Evolutionary conservation across 1,140 invertebrate genomes (phyloP).

Genomic region (Asobara japonica): DNA sequence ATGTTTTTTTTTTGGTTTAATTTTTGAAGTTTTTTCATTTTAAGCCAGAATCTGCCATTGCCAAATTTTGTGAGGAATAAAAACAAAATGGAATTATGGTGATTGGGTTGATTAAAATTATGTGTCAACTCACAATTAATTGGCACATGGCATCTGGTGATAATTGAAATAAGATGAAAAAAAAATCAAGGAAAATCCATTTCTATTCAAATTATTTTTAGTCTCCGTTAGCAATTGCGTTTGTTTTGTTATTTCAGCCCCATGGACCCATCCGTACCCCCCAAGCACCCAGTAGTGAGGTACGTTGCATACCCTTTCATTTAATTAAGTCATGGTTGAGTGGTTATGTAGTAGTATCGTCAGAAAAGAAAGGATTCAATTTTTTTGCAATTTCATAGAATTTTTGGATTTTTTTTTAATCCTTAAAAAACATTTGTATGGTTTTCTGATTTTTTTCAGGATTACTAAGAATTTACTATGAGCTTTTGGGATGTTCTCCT

Average conservation of each 20-base stretch:
- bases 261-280: slow-evolving; percentile 70
- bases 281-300: slow-evolving; percentile 71
- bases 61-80: slow-evolving; percentile 7
- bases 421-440: no score
- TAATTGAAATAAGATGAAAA: slow-evolving; percentile 22
- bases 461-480: no score
- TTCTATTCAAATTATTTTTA: slow-evolving; percentile 52
- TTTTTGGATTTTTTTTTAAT: no score
- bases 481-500: no score
- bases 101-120: not conserved
- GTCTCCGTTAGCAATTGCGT: slow-evolving; percentile 69
- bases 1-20: not conserved
- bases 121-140: not conserved
- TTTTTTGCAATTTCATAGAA: not conserved
- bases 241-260: slow-evolving; percentile 75
- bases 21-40: not conserved
- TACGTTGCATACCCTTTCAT: slow-evolving; percentile 67
- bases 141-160: slow-evolving; percentile 27
- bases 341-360: not conserved
- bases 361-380: not conserved
- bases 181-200: slow-evolving; percentile 7
- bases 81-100: not conserved
- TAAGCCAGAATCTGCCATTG: not conserved
- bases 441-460: no score
- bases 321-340: not conserved